Evolutionary conservation across 2,113 vertebrate species (phyloP), one percentile per base, ranked within the genome.

Genomic region (Campylomormyrus numenius): DNA sequence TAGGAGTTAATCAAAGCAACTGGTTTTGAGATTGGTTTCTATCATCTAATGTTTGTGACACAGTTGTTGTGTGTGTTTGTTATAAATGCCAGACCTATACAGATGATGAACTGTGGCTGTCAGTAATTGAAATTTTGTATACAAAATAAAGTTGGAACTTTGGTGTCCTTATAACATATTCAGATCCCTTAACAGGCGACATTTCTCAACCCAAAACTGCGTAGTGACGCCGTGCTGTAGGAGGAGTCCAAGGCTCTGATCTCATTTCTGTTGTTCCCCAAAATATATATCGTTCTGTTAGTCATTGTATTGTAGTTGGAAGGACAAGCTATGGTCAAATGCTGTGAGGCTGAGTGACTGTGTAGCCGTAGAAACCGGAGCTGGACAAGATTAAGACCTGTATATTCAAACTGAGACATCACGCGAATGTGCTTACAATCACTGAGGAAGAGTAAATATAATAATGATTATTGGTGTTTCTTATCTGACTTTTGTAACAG

Each of bases 351-450:
- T 0, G 92, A 92, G 89, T 90, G 93, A 90, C 96, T 96, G 93
- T 95, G 94, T 77, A 96, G 91, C 52, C 93, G 92, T 66, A 96
- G 92, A 90, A 97, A 96, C 90, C 96, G 94, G 35, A 96, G 92
- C 93, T 96, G 96, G 50, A 97, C 95, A 2, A 94, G 92, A 85
- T 93, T 93, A 31, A 95, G 31, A 24, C 93, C 94, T 24, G 66
- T 13, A 52, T 96, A 96, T 48, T 92, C 92, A 91, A 96, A 93
- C 96, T 97, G 70, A 66, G 24, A 84, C 50, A 93, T 5, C 92
- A 6, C 88, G 10, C 45, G 1, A 45, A 83, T 84, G 87, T 56
- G 9, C 50, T 50, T 19, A 83, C 3, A 21, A 35, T 48, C 45
- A 87, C 49, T 49, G 42, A 58, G 0, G 70, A 80, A 85, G 8